A percentile compares a stretch with the other conserved stretches of the same genome.
Evolutionary conservation across 1,140 invertebrate species (phyloP).

Genomic region (Drosophila pectinifera): DNA sequence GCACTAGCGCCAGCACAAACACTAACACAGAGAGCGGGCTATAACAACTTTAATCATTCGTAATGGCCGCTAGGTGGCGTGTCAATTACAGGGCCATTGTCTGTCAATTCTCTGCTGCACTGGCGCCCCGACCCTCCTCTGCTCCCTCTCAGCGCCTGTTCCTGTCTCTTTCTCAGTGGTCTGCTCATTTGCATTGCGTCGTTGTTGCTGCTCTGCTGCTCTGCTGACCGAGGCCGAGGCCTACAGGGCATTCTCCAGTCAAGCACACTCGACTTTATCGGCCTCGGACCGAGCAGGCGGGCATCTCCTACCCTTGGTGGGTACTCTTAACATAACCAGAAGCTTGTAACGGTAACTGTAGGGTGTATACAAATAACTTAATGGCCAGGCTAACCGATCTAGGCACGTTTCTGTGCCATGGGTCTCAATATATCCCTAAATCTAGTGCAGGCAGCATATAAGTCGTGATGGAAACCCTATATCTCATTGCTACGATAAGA

Average conservation of each 20-base stretch:
- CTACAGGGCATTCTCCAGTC: conserved; percentile 76
- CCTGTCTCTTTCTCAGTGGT: conserved; percentile 22
- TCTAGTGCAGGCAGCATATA: no score
- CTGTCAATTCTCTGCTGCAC: conserved; percentile 37
- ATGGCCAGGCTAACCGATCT: no score
- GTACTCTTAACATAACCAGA: neutral
- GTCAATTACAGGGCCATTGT: conserved; percentile 58
- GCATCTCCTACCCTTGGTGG: conserved; percentile 25
- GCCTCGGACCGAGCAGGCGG: conserved; percentile 41
- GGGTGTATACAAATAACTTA: no score
- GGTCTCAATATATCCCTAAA: neutral
- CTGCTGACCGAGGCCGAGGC: conserved; percentile 23
- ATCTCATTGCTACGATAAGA: neutral
- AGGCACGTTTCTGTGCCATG: neutral
- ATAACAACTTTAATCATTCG: conserved; percentile 52
- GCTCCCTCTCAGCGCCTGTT: neutral
- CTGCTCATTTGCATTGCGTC: conserved; percentile 61
- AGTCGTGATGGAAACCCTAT: no score
- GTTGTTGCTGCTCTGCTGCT: conserved; percentile 20
- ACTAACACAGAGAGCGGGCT: neutral
- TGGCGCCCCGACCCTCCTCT: neutral
- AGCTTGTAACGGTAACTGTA: neutral
- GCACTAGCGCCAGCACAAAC: neutral
- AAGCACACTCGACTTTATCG: conserved; percentile 69
- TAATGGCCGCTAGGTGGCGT: conserved; percentile 56